Percentiles rank a stretch among this genome's conserved stretches.
These are phyloP conservation scores for Naso thynnoides DNA, from an alignment of 2,797 vertebrate genomes.

Conservation along the genomic window DNA sequence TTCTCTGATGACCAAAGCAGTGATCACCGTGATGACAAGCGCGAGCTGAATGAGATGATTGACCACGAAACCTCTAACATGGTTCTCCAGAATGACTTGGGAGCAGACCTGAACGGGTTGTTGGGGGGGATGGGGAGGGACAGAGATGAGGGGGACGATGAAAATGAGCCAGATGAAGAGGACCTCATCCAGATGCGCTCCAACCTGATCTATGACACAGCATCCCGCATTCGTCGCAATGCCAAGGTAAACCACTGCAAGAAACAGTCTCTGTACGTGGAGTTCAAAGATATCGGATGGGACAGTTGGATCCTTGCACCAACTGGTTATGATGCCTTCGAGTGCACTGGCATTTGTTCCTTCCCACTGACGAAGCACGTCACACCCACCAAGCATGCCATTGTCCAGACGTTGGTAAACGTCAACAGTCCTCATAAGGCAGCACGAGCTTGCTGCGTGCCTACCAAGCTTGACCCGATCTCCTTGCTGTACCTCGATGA, in stretches of 20 bases:
- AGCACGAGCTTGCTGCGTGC: slow-evolving; percentile 94
- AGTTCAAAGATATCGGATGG: slow-evolving; percentile 99
- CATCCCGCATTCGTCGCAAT: slow-evolving; percentile 93
- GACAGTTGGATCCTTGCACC: slow-evolving; percentile 98
- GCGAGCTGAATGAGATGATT: slow-evolving; percentile 95
- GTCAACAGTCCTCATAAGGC: slow-evolving; percentile 95
- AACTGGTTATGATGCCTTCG: slow-evolving; percentile 92
- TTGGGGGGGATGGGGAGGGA: slow-evolving; percentile 69
- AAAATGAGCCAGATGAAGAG: slow-evolving; percentile 88
- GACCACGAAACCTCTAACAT: slow-evolving; percentile 88
- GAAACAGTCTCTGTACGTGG: slow-evolving; percentile 92
- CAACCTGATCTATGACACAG: slow-evolving; percentile 96
- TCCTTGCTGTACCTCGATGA: slow-evolving; percentile 96
- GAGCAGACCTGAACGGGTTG: slow-evolving; percentile 74
- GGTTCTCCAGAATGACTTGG: slow-evolving; percentile 80
- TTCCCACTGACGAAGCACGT: slow-evolving; percentile 95
- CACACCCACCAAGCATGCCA: slow-evolving; percentile 96
- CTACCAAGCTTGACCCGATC: slow-evolving; percentile 97
- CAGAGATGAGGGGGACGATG: slow-evolving; percentile 57
- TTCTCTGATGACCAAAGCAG: slow-evolving; percentile 96
- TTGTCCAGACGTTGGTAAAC: slow-evolving; percentile 94
- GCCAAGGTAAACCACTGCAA: slow-evolving; percentile 97
- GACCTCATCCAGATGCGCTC: slow-evolving; percentile 95
- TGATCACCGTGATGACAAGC: slow-evolving; percentile 89
- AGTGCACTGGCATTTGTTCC: slow-evolving; percentile 92